Evolutionary conservation across 2,113 vertebrate genomes (phyloP).

Genomic region (Oreochromis spilurus): DNA sequence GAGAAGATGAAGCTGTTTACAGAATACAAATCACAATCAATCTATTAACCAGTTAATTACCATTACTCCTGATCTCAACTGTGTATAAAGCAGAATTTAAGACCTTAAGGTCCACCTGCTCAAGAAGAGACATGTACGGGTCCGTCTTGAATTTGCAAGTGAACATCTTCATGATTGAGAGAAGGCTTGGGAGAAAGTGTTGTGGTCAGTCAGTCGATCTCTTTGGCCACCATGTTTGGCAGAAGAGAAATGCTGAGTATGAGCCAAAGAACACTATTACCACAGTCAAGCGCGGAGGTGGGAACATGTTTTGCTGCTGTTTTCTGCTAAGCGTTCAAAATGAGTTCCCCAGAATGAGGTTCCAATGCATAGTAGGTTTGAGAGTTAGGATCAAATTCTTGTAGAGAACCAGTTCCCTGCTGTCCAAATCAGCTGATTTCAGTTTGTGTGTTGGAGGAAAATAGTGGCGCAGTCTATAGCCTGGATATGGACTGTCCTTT

Average conservation of each 20-base stretch:
- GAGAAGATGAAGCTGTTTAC: no score
- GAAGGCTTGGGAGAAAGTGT: neutral
- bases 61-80: neutral
- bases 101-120: neutral
- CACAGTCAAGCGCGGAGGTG: neutral
- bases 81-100: rapidly evolving
- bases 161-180: neutral
- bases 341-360: neutral
- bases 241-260: neutral
- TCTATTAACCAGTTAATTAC: no score
- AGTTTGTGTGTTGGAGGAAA: neutral
- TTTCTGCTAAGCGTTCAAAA: neutral
- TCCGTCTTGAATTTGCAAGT: neutral
- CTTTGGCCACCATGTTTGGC: neutral
- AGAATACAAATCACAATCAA: neutral
- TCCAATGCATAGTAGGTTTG: neutral
- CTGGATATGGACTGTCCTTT: neutral
- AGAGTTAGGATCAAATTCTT: neutral
- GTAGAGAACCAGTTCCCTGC: neutral
- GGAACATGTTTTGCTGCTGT: neutral
- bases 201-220: neutral
- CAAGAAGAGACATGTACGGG: neutral
- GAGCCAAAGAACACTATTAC: rapidly evolving
- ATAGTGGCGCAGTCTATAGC: neutral
- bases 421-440: neutral